A percentile compares a stretch with the other conserved stretches of the same genome.
Conservation (phyloP, 1,140 invertebrate genomes). For the Zaprionus camerounensis region DNA sequence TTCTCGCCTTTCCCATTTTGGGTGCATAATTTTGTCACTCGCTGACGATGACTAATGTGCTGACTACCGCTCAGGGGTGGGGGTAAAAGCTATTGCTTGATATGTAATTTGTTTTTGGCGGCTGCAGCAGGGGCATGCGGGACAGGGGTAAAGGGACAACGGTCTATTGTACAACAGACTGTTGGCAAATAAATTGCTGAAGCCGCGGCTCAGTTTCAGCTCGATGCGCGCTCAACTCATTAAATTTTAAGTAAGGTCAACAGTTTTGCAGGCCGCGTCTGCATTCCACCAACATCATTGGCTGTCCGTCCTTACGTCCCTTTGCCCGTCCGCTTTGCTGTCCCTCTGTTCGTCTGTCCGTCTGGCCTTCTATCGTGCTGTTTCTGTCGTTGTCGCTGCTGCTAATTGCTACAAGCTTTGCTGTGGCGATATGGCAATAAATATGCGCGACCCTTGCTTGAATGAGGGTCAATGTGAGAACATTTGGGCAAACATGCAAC, state of each 20-base stretch:
- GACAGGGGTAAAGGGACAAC: conserved; percentile 9
- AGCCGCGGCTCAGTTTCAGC: conserved; percentile 38
- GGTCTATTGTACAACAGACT: not conserved
- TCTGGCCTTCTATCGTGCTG: conserved; percentile 23
- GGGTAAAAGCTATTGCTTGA: conserved; percentile 22
- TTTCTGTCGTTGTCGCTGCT: conserved; percentile 21
- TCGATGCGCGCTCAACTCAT: conserved; percentile 41
- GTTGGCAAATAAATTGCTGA: conserved; percentile 57
- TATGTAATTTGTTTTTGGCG: conserved; percentile 55
- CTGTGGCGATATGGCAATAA: conserved; percentile 50
- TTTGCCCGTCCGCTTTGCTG: not conserved
- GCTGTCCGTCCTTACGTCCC: not conserved
- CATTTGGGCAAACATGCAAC: conserved; percentile 45
- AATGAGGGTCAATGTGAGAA: conserved; percentile 72
- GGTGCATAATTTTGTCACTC: conserved; percentile 58
- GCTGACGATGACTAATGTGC: conserved; percentile 62
- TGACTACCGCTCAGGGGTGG: not conserved
- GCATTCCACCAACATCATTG: too few relatives aligned
- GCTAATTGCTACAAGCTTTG: conserved; percentile 70
- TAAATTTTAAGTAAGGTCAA: conserved; percentile 73
- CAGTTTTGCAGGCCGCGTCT: conserved; percentile 15
- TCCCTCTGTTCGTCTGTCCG: not conserved
- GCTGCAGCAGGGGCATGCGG: not conserved
- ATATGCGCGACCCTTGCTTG: conserved; percentile 45
- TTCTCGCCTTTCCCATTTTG: too few relatives aligned